A percentile compares a stretch with the other conserved stretches of the same genome.
phyloP scores from a whole-genome alignment of 1,140 invertebrate species.

The Wasmannia auropunctata region DNA sequence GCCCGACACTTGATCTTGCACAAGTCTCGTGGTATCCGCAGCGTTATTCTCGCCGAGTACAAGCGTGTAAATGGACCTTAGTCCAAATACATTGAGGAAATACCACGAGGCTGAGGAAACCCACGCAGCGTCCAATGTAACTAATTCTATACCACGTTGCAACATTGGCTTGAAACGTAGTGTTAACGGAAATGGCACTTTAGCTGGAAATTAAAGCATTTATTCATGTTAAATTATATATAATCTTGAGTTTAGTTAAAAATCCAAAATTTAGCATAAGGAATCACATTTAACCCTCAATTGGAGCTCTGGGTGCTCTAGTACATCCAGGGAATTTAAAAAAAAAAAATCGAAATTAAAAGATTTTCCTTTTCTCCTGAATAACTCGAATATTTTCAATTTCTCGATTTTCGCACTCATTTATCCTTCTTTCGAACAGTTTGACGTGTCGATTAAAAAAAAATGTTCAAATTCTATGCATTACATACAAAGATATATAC shows the following conservation, averaged over 20 bases:
- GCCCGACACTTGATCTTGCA: slow-evolving; percentile 99
- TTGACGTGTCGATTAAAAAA: too few relatives aligned
- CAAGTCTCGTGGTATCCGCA: slow-evolving; percentile 97
- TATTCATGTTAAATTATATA: slow-evolving; percentile 11
- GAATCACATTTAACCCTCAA: too few relatives aligned
- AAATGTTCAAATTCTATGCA: too few relatives aligned
- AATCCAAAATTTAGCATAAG: neutral
- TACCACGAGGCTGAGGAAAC: slow-evolving; percentile 99
- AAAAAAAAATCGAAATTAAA: too few relatives aligned
- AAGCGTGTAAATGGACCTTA: slow-evolving; percentile 98
- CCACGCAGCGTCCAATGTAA: slow-evolving; percentile 99
- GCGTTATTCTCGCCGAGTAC: slow-evolving; percentile 99
- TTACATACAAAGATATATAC: too few relatives aligned
- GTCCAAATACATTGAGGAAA: slow-evolving; percentile 99
- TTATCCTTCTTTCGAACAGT: too few relatives aligned
- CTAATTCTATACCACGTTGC: slow-evolving; percentile 98
- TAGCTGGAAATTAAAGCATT: slow-evolving; percentile 88
- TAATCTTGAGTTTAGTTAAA: neutral
- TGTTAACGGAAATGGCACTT: slow-evolving; percentile 99
- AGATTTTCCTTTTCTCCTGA: too few relatives aligned
- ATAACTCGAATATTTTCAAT: too few relatives aligned
- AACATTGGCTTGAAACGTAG: slow-evolving; percentile 99
- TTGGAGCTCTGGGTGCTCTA: too few relatives aligned
- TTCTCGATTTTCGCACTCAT: too few relatives aligned
- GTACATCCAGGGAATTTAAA: too few relatives aligned